Percentiles rank a stretch among this genome's conserved stretches.
phyloP scores from a whole-genome alignment of 1,140 invertebrate genomes.

The Rhopalosiphum padi region DNA sequence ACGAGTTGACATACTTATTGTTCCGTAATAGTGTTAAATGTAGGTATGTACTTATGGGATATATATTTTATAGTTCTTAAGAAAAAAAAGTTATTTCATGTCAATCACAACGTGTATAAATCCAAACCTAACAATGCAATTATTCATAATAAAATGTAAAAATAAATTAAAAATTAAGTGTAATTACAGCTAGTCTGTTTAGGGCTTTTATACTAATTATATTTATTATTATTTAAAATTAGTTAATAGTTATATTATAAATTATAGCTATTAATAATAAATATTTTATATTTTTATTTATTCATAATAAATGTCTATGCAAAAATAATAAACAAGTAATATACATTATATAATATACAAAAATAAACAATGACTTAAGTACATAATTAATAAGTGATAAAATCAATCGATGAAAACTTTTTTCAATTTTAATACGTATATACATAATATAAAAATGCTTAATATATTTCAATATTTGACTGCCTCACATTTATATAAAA shows the following conservation, averaged over 20 bases:
- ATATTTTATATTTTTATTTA: neutral
- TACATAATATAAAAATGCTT: neutral
- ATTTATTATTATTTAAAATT: neutral
- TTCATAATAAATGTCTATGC: neutral
- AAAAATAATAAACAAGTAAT: neutral
- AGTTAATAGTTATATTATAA: neutral
- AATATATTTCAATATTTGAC: neutral
- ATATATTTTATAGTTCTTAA: neutral
- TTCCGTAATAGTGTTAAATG: neutral
- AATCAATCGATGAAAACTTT: neutral
- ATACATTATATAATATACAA: neutral
- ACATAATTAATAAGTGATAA: neutral
- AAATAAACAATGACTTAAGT: neutral
- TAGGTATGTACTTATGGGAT: neutral
- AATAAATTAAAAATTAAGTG: neutral
- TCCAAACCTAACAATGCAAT: neutral
- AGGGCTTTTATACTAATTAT: too few species aligned
- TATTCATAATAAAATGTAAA: neutral
- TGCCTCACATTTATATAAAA: neutral
- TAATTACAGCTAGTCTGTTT: too few species aligned
- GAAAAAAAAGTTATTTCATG: neutral
- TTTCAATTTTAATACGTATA: neutral
- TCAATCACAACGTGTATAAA: neutral
- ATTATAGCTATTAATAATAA: too few species aligned
- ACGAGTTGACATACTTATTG: conserved; percentile 4